phyloP scores from a whole-genome alignment of 2,113 vertebrate genomes.

The Tyrannus savana region DNA sequence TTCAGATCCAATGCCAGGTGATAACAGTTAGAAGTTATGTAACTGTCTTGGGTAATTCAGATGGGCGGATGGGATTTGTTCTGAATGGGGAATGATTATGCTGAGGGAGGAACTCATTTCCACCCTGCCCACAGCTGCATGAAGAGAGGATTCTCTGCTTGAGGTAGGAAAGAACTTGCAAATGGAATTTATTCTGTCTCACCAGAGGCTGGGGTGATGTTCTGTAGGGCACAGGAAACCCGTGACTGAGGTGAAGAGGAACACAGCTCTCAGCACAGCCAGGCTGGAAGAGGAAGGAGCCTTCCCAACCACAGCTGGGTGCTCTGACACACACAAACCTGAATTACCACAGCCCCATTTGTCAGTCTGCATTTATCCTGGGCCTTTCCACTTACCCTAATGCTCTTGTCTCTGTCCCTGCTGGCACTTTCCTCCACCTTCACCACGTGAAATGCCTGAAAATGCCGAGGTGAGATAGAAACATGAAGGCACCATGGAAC shows the following conservation, averaged over 20 bases:
- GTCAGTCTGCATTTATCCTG: background rate
- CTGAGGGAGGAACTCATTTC: background rate
- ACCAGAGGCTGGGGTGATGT: background rate
- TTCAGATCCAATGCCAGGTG: background rate
- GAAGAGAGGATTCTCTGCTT: background rate
- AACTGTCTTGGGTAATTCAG: background rate
- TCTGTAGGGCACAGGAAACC: background rate
- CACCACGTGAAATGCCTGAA: background rate
- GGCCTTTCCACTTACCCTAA: background rate
- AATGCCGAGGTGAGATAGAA: background rate
- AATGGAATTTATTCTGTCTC: background rate
- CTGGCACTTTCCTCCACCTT: background rate
- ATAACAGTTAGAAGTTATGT: background rate
- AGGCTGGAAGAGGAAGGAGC: background rate
- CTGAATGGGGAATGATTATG: rapidly evolving
- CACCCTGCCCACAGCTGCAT: background rate
- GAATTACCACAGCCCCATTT: rapidly evolving
- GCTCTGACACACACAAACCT: background rate
- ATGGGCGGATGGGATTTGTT: background rate
- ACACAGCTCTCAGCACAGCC: background rate
- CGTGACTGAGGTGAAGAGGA: background rate
- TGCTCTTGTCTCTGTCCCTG: background rate
- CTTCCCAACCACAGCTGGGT: background rate
- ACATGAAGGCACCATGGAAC: background rate
- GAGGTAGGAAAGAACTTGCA: background rate